These are phyloP conservation scores for Morone saxatilis DNA, from an alignment of 2,113 vertebrate species.

Conservation along the genomic window DNA sequence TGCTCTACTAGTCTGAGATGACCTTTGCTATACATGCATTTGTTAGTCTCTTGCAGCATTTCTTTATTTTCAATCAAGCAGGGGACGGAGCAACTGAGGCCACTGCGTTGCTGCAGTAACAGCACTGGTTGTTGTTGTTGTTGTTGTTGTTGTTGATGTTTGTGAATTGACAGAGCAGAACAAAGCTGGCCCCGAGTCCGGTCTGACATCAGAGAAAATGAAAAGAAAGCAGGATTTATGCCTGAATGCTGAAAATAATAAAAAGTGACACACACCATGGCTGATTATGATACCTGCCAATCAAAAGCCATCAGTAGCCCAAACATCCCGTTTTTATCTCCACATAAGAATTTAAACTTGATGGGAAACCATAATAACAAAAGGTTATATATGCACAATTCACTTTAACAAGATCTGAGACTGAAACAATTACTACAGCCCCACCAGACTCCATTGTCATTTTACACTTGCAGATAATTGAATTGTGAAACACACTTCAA, in stretches of 20 bases:
- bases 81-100: not conserved
- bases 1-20: not conserved
- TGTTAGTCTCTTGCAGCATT: not conserved
- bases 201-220: not conserved
- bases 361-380: not conserved
- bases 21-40: not conserved
- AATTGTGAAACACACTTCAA: too few species aligned
- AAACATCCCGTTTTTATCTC: not conserved
- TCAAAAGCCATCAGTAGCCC: not conserved
- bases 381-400: too few species aligned
- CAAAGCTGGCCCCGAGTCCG: too few species aligned
- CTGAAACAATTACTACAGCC: too few species aligned
- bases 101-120: not conserved
- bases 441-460: too few species aligned
- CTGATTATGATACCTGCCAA: not conserved
- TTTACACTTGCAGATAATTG: too few species aligned
- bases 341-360: not conserved
- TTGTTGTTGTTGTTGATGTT: slow-evolving; percentile 1
- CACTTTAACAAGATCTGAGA: too few species aligned
- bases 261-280: not conserved
- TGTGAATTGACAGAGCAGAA: not conserved
- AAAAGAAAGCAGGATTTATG: not conserved
- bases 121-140: not conserved
- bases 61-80: not conserved
- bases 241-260: too few species aligned